Evolutionary conservation across 2,113 vertebrate species (phyloP).

Genomic region (Irena cyanogastra): DNA sequence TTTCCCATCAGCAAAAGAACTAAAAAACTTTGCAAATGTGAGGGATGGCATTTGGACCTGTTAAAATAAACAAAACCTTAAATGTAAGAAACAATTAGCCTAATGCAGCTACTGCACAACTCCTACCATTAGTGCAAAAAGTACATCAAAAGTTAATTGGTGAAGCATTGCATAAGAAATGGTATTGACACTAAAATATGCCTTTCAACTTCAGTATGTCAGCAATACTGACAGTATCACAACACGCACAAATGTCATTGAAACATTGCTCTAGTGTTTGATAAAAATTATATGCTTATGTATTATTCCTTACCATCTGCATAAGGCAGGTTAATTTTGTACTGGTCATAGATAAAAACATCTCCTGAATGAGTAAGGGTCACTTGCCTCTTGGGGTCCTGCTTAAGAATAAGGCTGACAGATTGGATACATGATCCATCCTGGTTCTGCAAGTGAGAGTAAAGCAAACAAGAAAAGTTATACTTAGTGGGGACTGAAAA

Average conservation of each 20-base stretch:
- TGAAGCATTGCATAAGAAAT: neutral
- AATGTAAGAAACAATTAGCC: neutral
- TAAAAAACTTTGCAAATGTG: neutral
- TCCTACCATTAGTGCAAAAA: neutral
- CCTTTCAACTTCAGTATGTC: neutral
- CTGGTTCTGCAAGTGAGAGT: conserved; percentile 78
- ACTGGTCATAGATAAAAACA: conserved; percentile 87
- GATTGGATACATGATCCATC: conserved; percentile 93
- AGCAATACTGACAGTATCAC: neutral
- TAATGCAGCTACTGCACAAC: neutral
- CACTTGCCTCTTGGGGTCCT: conserved; percentile 89
- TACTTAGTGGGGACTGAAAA: neutral
- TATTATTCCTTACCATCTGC: conserved; percentile 81
- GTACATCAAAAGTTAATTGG: neutral
- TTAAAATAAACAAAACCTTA: neutral
- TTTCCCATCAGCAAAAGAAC: neutral
- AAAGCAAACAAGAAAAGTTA: neutral
- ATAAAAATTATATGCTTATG: neutral
- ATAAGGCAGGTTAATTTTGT: conserved; percentile 90
- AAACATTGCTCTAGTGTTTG: neutral
- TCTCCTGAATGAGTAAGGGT: conserved; percentile 89
- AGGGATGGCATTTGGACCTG: neutral
- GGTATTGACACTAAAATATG: neutral
- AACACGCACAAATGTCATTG: neutral
- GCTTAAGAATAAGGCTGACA: conserved; percentile 84